phyloP scores from a whole-genome alignment of 1,140 invertebrate genomes.

The Heliothis subflexa region DNA sequence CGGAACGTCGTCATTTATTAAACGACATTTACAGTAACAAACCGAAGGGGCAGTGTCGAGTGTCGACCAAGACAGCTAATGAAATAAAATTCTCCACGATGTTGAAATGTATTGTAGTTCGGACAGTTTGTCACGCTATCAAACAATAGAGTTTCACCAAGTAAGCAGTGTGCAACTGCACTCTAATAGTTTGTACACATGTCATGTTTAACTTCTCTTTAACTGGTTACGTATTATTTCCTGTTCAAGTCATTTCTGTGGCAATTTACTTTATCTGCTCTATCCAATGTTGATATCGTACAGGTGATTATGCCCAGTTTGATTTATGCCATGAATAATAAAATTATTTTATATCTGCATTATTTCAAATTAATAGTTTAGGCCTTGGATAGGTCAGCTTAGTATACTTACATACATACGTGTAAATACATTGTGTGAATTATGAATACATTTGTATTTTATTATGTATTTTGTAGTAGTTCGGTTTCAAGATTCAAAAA shows the following conservation, averaged over 20 bases:
- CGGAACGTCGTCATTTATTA: constrained; percentile 3
- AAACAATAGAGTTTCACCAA: constrained; percentile 30
- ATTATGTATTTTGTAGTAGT: constrained; percentile 2
- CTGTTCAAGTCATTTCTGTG: constrained; percentile 16
- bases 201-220: neutral
- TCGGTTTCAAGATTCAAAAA: constrained; percentile 4
- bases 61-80: constrained; percentile 17
- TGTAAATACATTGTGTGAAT: constrained; percentile 23
- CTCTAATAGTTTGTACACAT: constrained; percentile 9
- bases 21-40: constrained; percentile 33
- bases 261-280: constrained; percentile 13
- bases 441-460: constrained; percentile 7
- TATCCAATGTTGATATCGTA: neutral
- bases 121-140: constrained; percentile 19
- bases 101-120: constrained; percentile 21
- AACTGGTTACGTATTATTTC: neutral
- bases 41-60: neutral
- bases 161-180: neutral
- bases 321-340: constrained; percentile 39
- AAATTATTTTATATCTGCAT: constrained; percentile 26
- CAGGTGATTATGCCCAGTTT: constrained; percentile 21
- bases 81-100: constrained; percentile 28
- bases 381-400: constrained; percentile 39
- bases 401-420: neutral
- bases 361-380: constrained; percentile 35